These are phyloP conservation scores for Rhadinocentrus ornatus DNA, from an alignment of 2,797 vertebrate genomes.

Conservation along the genomic window DNA sequence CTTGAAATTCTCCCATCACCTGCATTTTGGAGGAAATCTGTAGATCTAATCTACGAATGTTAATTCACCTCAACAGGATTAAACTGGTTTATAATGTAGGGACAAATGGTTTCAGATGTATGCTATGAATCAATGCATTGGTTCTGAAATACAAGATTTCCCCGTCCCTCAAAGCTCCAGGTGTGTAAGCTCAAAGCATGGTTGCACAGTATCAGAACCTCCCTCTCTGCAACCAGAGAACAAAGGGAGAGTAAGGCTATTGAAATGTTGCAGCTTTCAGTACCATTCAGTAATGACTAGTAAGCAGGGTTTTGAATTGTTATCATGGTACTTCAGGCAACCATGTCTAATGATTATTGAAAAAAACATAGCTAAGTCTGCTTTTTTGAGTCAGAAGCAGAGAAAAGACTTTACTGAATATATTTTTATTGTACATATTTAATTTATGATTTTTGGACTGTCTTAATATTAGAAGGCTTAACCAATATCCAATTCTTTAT, in stretches of 20 bases:
- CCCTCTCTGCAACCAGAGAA: neutral
- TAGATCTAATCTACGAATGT: neutral
- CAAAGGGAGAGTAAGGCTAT: neutral
- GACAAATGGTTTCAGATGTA: conserved; percentile 10
- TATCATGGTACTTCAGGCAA: neutral
- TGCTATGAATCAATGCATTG: conserved; percentile 7
- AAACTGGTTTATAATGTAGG: conserved; percentile 1
- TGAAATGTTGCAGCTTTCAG: neutral
- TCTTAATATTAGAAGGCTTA: neutral
- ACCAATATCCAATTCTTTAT: neutral
- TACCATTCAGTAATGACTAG: neutral
- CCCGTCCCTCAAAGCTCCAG: conserved; percentile 6
- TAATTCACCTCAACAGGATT: conserved; percentile 10
- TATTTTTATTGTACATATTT: neutral
- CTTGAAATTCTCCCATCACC: conserved; percentile 8
- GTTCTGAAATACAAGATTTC: conserved; percentile 7
- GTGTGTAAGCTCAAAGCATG: conserved; percentile 3
- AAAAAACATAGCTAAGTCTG: conserved; percentile 1
- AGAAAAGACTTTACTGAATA: neutral
- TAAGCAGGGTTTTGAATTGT: neutral
- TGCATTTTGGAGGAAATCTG: conserved; percentile 8
- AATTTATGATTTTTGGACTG: neutral
- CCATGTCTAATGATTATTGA: neutral
- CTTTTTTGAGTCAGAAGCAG: neutral
- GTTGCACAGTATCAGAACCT: conserved; percentile 1